phyloP scores from a whole-genome alignment of 2,113 vertebrate genomes.

The Sorex araneus region DNA sequence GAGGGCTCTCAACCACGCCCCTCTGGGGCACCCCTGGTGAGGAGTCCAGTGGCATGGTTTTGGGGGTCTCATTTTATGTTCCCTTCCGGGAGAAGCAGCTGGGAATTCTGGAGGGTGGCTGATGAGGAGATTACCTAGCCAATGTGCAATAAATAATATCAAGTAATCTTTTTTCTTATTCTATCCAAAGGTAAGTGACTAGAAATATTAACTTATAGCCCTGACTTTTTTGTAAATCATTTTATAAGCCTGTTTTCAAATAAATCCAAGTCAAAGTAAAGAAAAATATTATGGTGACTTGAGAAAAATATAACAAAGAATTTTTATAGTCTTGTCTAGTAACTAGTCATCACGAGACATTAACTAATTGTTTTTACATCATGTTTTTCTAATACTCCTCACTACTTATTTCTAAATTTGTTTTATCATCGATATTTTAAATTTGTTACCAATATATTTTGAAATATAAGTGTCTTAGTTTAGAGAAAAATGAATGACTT shows the following conservation, averaged over 20 bases:
- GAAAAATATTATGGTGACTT: not conserved
- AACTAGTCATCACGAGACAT: not conserved
- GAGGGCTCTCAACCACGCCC: too few relatives aligned
- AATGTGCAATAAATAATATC: too few relatives aligned
- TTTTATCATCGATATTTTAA: not conserved
- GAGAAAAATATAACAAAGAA: not conserved
- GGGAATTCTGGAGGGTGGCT: too few relatives aligned
- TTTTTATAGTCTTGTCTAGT: conserved; percentile 6
- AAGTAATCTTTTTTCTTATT: not conserved
- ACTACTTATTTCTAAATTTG: not conserved
- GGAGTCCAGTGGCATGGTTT: too few relatives aligned
- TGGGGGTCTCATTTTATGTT: too few relatives aligned
- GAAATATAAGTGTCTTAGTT: not conserved
- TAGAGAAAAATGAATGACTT: not conserved
- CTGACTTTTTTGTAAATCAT: conserved; percentile 33
- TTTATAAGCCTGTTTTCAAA: not conserved
- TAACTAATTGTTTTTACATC: not conserved
- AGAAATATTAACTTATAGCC: not conserved
- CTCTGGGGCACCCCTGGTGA: too few relatives aligned
- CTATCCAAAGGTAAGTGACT: not conserved
- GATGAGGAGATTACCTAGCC: too few relatives aligned
- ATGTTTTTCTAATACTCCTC: not conserved
- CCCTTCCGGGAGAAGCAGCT: too few relatives aligned
- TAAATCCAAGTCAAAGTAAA: not conserved
- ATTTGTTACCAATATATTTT: too few relatives aligned